Evolutionary conservation across 2,113 vertebrate species (phyloP).

Genomic region (Dasyornis broadbenti): DNA sequence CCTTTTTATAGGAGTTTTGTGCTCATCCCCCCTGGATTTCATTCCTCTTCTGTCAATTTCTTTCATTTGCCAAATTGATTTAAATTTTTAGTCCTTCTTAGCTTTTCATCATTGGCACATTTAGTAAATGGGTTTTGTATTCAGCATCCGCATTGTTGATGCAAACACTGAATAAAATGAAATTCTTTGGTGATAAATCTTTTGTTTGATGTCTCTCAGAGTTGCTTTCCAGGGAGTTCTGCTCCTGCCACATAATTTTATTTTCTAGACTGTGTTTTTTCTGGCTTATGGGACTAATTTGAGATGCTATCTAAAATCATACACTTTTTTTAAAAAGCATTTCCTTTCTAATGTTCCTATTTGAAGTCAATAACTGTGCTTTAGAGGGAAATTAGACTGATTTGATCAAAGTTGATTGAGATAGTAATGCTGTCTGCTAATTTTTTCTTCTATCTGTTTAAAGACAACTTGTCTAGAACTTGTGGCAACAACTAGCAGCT

Average conservation of each 20-base stretch:
- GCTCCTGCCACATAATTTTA: neutral
- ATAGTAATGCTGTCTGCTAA: neutral
- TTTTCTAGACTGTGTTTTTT: neutral
- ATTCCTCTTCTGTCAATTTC: neutral
- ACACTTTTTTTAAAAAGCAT: neutral
- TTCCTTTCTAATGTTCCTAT: neutral
- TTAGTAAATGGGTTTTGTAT: neutral
- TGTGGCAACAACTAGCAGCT: neutral
- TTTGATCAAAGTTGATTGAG: neutral
- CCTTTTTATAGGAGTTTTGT: neutral
- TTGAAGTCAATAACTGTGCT: neutral
- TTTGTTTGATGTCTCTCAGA: neutral
- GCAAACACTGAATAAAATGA: neutral
- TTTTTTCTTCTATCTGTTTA: neutral
- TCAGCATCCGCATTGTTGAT: neutral
- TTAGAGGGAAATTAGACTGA: neutral
- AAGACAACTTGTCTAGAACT: neutral
- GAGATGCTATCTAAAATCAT: neutral
- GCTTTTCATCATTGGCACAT: neutral
- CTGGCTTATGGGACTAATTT: neutral
- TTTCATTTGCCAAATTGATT: neutral
- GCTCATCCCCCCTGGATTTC: neutral
- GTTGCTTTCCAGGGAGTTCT: neutral
- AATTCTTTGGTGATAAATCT: neutral
- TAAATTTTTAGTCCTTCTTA: neutral